A percentile compares a stretch with the other conserved stretches of the same genome.
Conservation (phyloP, 2,888 invertebrate species). For the Trisateles emortualis region DNA sequence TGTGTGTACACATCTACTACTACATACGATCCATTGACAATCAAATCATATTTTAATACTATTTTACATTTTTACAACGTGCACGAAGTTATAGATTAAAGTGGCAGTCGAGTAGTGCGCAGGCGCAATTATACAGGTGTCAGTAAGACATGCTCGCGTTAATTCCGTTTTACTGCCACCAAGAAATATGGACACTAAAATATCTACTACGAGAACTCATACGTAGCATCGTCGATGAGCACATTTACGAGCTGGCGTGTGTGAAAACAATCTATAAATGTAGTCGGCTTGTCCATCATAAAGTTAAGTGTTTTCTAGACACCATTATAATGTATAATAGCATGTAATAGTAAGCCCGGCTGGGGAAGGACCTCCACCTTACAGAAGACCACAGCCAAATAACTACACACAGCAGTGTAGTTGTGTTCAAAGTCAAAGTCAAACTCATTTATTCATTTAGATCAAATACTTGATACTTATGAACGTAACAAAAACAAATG, state of each 20-base stretch:
- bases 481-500: no score
- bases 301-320: no score
- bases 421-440: no score
- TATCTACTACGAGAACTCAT: constrained; percentile 27
- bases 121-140: constrained; percentile 14
- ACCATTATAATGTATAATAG: no score
- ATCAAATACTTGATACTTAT: no score
- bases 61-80: not conserved
- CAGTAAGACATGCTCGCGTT: constrained; percentile 16
- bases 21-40: not conserved
- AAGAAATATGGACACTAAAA: constrained; percentile 34
- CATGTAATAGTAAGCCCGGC: no score
- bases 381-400: no score
- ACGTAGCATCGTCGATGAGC: constrained; percentile 13
- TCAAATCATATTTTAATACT: not conserved
- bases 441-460: no score
- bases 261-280: constrained; percentile 20
- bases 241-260: constrained; percentile 29
- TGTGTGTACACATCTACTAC: not conserved
- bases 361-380: no score
- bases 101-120: not conserved
- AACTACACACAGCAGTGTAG: no score
- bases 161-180: constrained; percentile 36
- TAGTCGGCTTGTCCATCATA: not conserved
- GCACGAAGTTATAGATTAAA: not conserved